Evolutionary conservation across 2,797 vertebrate genomes (phyloP), one percentile per base, ranked within the genome.

Genomic region (Acanthurus leucopareius): DNA sequence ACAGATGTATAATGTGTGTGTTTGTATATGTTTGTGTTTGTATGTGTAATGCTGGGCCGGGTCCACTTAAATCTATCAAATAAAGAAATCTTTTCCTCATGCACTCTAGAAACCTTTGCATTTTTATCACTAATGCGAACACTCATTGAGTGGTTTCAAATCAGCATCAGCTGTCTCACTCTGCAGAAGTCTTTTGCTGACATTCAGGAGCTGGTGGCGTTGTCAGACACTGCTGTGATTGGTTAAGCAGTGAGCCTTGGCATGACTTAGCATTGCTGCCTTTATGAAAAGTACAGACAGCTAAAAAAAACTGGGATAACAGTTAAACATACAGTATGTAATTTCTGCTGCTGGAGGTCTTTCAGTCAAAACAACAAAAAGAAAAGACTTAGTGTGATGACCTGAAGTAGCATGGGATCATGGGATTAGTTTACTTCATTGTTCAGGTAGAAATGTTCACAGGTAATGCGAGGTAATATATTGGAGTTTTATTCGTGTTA

Each of bases 61-160:
- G 62, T 71, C 25, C 64, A 57, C n/a, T 28, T 16, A 53, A 20
- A 59, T 75, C 19, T 60, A 35, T 17, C 10, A 35, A 38, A 56
- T 45, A 14, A 42, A 22, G 10, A 1, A 28, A 35, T 11, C 32
- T 63, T 63, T 45, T 47, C 44, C 49, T 42, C 9, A 15, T 58
- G 16, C 49, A 20, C 63, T 65, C 40, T 77, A 57, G 74, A 65
- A 77, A 74, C 73, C 60, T 66, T 44, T 65, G 75, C 35, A 28
- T 14, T 1, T 10, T 10, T 5, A 28, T 52, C 14, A 40, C n/a
- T 56, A 9, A 19, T 16, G 2, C 9, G 2, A 25, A 44, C 40
- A 16, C 22, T 25, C 15, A 15, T 16, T 32, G 28, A 32, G 28
- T 32, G 28, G 28, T 32, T 32, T 32, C 28, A 32, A 32, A 32